Evolutionary conservation across 2,797 vertebrate genomes (phyloP).

Genomic region (Loriculus beryllinus): DNA sequence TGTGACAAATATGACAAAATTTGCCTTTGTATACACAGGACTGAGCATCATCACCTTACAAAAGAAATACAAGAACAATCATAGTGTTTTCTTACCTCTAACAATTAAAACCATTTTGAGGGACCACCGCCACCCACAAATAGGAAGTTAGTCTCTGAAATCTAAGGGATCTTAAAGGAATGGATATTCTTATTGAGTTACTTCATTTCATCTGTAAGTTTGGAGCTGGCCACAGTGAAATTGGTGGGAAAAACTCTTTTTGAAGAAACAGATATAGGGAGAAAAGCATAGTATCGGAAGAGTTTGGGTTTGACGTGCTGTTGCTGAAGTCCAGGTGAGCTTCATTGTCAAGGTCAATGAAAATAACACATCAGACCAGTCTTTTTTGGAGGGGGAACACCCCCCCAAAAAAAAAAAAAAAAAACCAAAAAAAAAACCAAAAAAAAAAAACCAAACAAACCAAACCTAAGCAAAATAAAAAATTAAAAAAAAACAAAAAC

Average conservation of each 20-base stretch:
- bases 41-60: background rate
- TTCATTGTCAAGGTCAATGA: background rate
- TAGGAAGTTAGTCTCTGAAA: background rate
- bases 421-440: background rate
- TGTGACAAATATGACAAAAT: background rate
- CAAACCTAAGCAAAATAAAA: no score
- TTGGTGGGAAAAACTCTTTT: background rate
- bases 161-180: background rate
- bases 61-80: background rate
- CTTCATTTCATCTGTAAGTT: background rate
- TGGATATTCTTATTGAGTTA: background rate
- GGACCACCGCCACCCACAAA: background rate
- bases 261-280: background rate
- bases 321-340: background rate
- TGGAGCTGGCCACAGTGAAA: background rate
- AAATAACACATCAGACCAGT: background rate
- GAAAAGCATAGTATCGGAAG: background rate
- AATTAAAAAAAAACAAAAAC: no score
- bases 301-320: background rate
- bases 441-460: no score
- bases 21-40: background rate
- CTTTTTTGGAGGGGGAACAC: background rate
- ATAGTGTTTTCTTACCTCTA: background rate
- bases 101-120: background rate
- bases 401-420: background rate